Evolutionary conservation across 2,888 invertebrate genomes (phyloP).

Genomic region (Caenorhabditis sp.): DNA sequence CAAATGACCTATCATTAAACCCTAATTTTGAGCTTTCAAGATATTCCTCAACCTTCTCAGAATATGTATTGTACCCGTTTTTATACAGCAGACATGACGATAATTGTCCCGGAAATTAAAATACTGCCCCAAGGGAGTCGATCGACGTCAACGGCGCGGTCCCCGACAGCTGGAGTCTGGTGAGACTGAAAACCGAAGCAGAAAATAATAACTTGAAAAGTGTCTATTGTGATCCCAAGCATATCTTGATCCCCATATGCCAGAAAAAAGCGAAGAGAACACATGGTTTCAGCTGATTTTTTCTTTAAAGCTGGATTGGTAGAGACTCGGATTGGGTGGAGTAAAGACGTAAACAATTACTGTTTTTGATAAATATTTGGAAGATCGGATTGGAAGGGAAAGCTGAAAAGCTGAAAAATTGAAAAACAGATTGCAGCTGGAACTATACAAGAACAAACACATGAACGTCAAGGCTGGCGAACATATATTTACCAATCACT

Average conservation of each 20-base stretch:
- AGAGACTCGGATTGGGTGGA: too few relatives aligned
- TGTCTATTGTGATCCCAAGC: neutral
- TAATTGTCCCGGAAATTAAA: conserved; percentile 5
- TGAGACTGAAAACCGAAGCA: neutral
- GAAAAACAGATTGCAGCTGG: conserved; percentile 10
- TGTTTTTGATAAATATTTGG: too few relatives aligned
- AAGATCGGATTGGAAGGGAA: too few relatives aligned
- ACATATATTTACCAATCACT: too few relatives aligned
- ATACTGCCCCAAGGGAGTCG: neutral
- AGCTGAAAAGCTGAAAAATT: neutral
- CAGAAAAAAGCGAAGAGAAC: neutral
- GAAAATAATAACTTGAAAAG: neutral
- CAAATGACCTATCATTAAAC: neutral
- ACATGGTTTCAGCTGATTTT: neutral
- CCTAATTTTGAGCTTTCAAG: neutral
- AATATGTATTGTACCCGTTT: neutral
- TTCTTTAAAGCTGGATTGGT: neutral
- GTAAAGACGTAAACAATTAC: too few relatives aligned
- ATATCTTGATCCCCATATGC: neutral
- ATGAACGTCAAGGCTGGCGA: neutral
- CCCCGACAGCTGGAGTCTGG: neutral
- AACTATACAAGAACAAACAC: neutral
- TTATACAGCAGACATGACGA: neutral
- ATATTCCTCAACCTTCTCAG: neutral
- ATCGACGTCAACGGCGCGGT: neutral